Percentiles rank a stretch among this genome's conserved stretches.
phyloP scores from a whole-genome alignment of 2,888 invertebrate genomes.

The Pterostichus madidus region DNA sequence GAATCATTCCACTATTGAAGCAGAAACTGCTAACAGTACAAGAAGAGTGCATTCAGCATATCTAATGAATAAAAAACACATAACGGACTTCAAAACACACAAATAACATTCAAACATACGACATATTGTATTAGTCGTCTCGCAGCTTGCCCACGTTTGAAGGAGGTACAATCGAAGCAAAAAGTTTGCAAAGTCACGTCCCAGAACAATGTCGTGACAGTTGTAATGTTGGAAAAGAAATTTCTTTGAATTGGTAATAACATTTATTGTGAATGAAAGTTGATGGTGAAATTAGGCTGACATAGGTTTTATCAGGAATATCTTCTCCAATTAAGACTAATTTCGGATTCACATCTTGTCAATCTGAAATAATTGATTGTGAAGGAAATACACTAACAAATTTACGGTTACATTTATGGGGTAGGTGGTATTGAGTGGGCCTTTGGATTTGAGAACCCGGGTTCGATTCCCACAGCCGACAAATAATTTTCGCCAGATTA shows the following conservation, averaged over 20 bases:
- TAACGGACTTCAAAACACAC: slow-evolving; percentile 28
- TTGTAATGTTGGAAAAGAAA: slow-evolving; percentile 6
- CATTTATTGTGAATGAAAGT: slow-evolving; percentile 17
- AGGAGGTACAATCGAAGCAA: slow-evolving; percentile 2
- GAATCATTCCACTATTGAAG: slow-evolving; percentile 30
- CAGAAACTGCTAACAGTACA: slow-evolving; percentile 48
- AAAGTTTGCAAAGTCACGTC: slow-evolving; percentile 13
- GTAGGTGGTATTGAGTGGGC: too few species aligned
- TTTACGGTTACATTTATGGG: too few species aligned
- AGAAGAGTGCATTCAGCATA: slow-evolving; percentile 22
- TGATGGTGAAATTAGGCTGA: slow-evolving; percentile 27
- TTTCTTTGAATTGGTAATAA: slow-evolving; percentile 14
- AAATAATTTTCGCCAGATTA: too few species aligned
- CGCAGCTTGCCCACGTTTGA: neutral
- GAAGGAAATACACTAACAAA: too few species aligned
- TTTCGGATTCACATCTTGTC: neutral
- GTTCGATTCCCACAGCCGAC: too few species aligned
- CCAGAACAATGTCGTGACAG: slow-evolving; percentile 7
- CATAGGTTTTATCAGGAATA: neutral
- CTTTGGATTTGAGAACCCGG: too few species aligned
- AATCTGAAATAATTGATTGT: neutral
- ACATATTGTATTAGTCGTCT: neutral
- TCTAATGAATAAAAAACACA: slow-evolving; percentile 53
- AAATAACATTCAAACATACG: slow-evolving; percentile 4
- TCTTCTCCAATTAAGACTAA: slow-evolving; percentile 3